A percentile compares a stretch with the other conserved stretches of the same genome.
These are phyloP conservation scores for Megalurothrips usitatus DNA, from an alignment of 2,888 invertebrate species.

Conservation along the genomic window DNA sequence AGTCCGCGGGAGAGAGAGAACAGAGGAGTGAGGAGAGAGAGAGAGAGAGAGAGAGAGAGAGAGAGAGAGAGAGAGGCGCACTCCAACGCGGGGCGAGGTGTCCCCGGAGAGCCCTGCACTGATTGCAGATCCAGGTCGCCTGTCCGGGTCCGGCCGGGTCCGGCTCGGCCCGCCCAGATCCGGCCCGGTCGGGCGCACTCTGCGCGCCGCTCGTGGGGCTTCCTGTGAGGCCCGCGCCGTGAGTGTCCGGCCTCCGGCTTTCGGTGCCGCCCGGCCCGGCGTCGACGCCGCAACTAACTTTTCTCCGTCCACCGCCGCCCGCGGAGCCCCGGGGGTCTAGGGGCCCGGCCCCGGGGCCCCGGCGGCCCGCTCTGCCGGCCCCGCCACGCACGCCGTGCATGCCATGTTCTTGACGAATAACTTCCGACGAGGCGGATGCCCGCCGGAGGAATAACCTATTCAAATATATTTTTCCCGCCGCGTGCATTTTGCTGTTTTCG, in stretches of 20 bases:
- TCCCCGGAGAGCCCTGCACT: not conserved
- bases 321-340: no score
- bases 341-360: no score
- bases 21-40: not conserved
- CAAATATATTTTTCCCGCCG: not conserved
- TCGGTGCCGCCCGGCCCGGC: no score
- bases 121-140: not conserved
- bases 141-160: no score
- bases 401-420: no score
- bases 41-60: not conserved
- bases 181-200: not conserved
- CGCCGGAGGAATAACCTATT: not conserved
- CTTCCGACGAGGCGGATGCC: no score
- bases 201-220: no score
- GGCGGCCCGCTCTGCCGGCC: no score
- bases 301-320: not conserved
- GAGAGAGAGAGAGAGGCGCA: not conserved
- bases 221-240: no score
- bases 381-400: no score
- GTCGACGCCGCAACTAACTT: not conserved
- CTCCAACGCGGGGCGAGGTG: not conserved
- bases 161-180: not conserved
- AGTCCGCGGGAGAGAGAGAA: not conserved
- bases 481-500: not conserved
- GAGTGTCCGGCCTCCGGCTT: not conserved